Evolutionary conservation across 2,113 vertebrate species (phyloP), one percentile per base, ranked within the genome.

Genomic region (Hemibates koningsi): DNA sequence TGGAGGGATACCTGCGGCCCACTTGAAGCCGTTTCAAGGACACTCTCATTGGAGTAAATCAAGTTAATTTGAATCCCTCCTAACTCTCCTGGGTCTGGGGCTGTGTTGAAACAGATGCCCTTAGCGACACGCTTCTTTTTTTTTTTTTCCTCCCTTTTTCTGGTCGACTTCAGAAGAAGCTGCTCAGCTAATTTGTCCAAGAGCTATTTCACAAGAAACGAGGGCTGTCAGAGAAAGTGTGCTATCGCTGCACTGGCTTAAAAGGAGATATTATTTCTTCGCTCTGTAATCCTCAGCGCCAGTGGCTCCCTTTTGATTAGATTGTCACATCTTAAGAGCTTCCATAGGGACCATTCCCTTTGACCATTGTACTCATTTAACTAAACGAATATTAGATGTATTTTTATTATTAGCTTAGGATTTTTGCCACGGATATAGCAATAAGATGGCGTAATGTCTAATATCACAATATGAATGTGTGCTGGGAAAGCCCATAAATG

Each of bases 41-140:
- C 95, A 92, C 95, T 96, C 94, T 93, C 71, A 90, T 94, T 90
- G 95, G 94, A 94, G 94, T 94, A 94, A 96, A 96, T 96, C 94
- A 96, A 97, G 95, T 96, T 96, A 95, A 96, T 97, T 96, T 96
- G 91, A 96, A 95, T 96, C 93, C 81, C 66, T 93, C 43, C 81
- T 90, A 89, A 94, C 92, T 95, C 96, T 96, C 96, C 88, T 88
- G 94, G 95, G 95, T 94, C 84, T 87, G 86, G 80, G 87, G 81
- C 91, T 85, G 85, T 71, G 83, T 90, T 93, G 91, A 95, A 93
- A 93, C 85, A 48, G 92, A 93, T 88, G 93, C 95, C 94, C 93
- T 95, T 59, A 90, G 93, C 92, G 89, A 94, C 91, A 85, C 85
- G 83, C 57, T 80, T 90, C 4, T 27, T 27, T 27, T 3, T 63